Conservation (phyloP, 2,888 invertebrate species). For the Tetropium fuscum region DNA sequence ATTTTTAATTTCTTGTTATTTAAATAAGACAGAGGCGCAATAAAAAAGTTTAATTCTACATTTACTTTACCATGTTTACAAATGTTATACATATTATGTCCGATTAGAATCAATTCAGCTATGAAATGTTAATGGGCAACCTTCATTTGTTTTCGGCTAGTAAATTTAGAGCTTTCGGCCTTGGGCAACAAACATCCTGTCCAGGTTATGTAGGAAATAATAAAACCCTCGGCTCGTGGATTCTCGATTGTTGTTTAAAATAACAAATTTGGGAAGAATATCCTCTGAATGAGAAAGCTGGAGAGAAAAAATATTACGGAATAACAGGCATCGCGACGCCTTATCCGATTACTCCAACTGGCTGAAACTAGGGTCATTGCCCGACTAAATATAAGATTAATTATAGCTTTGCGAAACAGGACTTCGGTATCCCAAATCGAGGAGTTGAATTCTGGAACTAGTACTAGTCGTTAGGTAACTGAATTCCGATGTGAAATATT, state of each 20-base stretch:
- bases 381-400: constrained; percentile 23
- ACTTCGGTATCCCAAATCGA: constrained; percentile 32
- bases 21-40: too few species aligned
- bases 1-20: too few species aligned
- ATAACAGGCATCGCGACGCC: background rate
- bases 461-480: constrained; percentile 32
- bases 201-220: background rate
- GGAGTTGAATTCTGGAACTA: constrained; percentile 23
- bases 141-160: constrained; percentile 10
- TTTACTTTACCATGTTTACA: constrained; percentile 1
- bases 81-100: background rate
- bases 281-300: background rate
- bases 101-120: background rate
- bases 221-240: background rate
- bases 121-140: constrained; percentile 22
- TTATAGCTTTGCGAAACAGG: constrained; percentile 20
- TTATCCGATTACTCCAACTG: background rate
- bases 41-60: too few species aligned
- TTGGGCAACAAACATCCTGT: background rate
- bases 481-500: constrained; percentile 13
- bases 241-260: background rate
- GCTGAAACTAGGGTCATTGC: constrained; percentile 20
- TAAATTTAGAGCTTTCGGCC: background rate
- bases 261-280: background rate
- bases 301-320: background rate